phyloP scores from a whole-genome alignment of 1,140 invertebrate species.

The Pinna nobilis region DNA sequence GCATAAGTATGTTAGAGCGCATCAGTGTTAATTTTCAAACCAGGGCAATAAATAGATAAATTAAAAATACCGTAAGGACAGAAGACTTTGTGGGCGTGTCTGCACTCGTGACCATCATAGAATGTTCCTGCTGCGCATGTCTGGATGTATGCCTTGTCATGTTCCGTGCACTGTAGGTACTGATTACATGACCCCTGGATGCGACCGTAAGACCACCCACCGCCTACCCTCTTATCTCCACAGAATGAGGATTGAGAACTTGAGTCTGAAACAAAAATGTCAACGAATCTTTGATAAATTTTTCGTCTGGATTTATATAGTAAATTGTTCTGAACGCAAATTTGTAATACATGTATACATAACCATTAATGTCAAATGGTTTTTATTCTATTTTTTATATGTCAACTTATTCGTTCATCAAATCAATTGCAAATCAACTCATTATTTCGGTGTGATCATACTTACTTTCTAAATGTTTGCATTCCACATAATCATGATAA shows the following conservation, averaged over 20 bases:
- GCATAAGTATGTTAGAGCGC: too few species aligned
- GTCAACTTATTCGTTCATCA: too few species aligned
- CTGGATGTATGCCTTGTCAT: constrained; percentile 17
- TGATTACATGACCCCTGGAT: constrained; percentile 27
- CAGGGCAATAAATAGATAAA: too few species aligned
- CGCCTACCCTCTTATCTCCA: background rate
- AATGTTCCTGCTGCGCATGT: constrained; percentile 41
- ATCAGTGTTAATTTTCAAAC: too few species aligned
- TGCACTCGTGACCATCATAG: constrained; percentile 31
- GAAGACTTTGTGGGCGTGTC: constrained; percentile 30
- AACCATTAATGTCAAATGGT: background rate
- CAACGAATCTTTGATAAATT: too few species aligned
- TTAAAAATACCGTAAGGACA: constrained; percentile 33
- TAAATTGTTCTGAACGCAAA: background rate
- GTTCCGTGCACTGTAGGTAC: constrained; percentile 32
- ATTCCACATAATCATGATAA: too few species aligned
- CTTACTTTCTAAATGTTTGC: too few species aligned
- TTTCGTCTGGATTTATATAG: too few species aligned
- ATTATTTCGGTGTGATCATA: too few species aligned
- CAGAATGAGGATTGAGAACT: background rate
- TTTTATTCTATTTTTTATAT: too few species aligned
- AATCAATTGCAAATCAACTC: too few species aligned
- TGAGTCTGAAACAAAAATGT: background rate
- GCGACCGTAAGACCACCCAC: constrained; percentile 25
- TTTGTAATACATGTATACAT: background rate